These are phyloP conservation scores for Hydractinia echinata DNA, from an alignment of 30 jellyfish, hydroid and myxozoan genomes.

Conservation along the genomic window DNA sequence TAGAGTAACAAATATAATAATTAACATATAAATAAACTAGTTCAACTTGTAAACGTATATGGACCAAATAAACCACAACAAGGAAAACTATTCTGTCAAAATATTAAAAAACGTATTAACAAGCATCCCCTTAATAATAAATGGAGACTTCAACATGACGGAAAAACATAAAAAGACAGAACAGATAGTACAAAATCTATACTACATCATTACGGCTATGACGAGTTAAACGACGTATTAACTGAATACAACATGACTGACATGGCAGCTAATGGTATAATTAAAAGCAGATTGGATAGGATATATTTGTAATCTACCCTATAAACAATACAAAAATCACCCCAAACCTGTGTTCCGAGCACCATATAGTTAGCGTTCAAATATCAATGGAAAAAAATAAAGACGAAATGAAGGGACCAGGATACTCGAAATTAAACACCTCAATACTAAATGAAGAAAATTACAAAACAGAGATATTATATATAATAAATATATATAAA, in stretches of 20 bases:
- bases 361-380: neutral
- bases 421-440: neutral
- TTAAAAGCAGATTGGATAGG: neutral
- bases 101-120: neutral
- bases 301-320: neutral
- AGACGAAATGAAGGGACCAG: no score
- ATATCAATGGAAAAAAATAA: no score
- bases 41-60: neutral
- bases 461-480: no score
- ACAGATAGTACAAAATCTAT: neutral
- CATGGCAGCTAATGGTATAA: neutral
- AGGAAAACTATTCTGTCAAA: neutral
- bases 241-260: neutral
- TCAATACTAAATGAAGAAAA: neutral
- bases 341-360: neutral
- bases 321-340: neutral
- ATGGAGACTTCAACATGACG: conserved; percentile 9
- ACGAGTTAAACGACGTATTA: neutral
- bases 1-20: neutral
- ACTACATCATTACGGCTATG: neutral
- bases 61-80: neutral
- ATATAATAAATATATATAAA: no score
- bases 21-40: neutral
- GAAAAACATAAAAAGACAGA: neutral
- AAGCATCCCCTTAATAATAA: neutral